Evolutionary conservation across 2,797 vertebrate genomes (phyloP), one percentile per base, ranked within the genome.

Genomic region (Eidolon dupreanum): DNA sequence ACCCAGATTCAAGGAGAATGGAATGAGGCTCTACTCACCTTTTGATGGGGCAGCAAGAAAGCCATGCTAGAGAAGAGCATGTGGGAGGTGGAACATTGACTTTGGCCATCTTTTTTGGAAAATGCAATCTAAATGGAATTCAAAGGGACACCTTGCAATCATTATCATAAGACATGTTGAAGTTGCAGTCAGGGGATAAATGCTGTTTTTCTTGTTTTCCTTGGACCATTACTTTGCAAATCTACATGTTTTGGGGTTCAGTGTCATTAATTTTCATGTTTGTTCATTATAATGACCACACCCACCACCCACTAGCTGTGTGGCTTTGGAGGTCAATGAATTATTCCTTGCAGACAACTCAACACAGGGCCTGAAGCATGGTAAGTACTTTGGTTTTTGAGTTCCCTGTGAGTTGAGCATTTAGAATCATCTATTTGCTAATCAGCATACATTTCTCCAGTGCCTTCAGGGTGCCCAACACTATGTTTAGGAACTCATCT

Each of bases 351-450:
- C 70, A 73, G 46, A 55, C 38, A 9, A 36, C 51, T 46, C 19
- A 22, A 38, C 84, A 10, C 0, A 24, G 53, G 71, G 31, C 53
- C 70, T 46, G 53, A 43, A 49, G 51, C 49, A 4, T 36, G 7
- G 51, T 11, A 78, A 79, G 57, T 28, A 55, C 8, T 49, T 68
- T 11, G 24, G 82, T 49, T 93, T 85, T 68, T 51, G 13, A 93
- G 71, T 31, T 88, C 57, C 65, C 77, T 53, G 73, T 66, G 77
- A 55, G 38, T n/a, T 46, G 57, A 94, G 12, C 46, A 79, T 74
- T 96, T 86, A 79, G 88, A 97, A 78, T 71, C 88, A 87, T 57
- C 83, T 74, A 85, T 95, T 88, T 73, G 20, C 79, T 94, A 68
- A 82, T 94, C 75, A 88, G 85, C 41, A 17, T 20, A 2, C 31